These are phyloP conservation scores for Patella depressa DNA, from an alignment of 2,888 invertebrate genomes.

Conservation along the genomic window DNA sequence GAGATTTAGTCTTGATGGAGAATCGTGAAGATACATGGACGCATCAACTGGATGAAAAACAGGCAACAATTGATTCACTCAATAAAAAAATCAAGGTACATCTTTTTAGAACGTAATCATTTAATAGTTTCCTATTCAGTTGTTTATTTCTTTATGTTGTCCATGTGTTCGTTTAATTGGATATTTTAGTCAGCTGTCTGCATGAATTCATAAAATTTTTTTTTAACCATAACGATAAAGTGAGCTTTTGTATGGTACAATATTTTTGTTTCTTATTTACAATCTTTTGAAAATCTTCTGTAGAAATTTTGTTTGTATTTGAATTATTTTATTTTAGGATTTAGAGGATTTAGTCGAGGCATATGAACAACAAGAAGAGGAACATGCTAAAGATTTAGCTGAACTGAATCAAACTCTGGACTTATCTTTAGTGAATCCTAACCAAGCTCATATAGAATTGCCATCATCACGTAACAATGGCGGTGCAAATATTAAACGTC, in stretches of 20 bases:
- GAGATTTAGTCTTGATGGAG: conserved; percentile 55
- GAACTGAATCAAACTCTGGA: conserved; percentile 39
- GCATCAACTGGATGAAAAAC: conserved; percentile 57
- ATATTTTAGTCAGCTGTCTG: not conserved
- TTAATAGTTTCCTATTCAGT: too few species aligned
- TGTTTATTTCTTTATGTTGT: too few species aligned
- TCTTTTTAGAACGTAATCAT: too few species aligned
- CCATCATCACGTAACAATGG: not conserved
- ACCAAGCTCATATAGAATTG: not conserved
- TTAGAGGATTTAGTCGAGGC: conserved; percentile 54
- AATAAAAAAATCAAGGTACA: conserved; percentile 44
- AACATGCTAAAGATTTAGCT: conserved; percentile 37
- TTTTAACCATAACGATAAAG: too few species aligned
- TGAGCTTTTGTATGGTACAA: not conserved
- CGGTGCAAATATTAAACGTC: not conserved
- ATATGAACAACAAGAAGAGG: conserved; percentile 54
- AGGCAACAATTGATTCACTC: conserved; percentile 43
- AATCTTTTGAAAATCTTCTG: not conserved
- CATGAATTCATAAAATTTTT: not conserved
- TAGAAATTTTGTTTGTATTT: conserved; percentile 1
- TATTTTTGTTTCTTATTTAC: not conserved
- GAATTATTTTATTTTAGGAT: conserved; percentile 37
- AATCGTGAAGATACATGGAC: conserved; percentile 58
- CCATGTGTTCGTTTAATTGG: not conserved
- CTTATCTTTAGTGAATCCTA: conserved; percentile 27